phyloP scores from a whole-genome alignment of 1,140 invertebrate genomes.

The Macrosteles quadrilineatus region DNA sequence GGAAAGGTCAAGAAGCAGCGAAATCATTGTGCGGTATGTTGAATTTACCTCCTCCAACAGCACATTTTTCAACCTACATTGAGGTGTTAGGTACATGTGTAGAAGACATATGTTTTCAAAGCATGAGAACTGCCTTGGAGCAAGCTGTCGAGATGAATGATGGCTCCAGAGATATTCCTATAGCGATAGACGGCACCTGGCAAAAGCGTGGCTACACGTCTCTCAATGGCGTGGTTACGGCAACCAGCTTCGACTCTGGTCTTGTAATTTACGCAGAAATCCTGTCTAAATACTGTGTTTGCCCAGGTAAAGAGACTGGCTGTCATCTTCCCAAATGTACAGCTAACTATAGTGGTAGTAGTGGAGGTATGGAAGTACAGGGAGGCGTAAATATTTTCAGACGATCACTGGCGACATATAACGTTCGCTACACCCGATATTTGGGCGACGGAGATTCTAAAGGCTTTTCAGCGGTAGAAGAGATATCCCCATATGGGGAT shows the following conservation, averaged over 20 bases:
- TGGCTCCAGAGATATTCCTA: constrained; percentile 28
- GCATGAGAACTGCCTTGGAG: constrained; percentile 28
- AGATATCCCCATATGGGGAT: constrained; percentile 32
- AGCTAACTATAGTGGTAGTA: constrained; percentile 38
- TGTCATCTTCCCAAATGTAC: constrained; percentile 30
- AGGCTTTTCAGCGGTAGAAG: constrained; percentile 19
- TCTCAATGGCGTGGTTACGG: constrained; percentile 34
- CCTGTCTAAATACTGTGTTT: constrained; percentile 33
- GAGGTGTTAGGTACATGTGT: constrained; percentile 1
- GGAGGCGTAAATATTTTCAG: constrained; percentile 35
- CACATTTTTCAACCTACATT: not conserved
- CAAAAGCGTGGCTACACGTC: constrained; percentile 36
- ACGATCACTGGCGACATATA: constrained; percentile 32
- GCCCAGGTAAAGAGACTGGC: not conserved
- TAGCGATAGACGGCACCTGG: constrained; percentile 35
- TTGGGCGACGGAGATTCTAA: constrained; percentile 39
- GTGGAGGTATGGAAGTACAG: constrained; percentile 40
- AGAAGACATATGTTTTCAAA: not conserved
- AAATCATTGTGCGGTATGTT: constrained; percentile 23
- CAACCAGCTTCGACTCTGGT: constrained; percentile 32
- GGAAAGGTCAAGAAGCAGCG: constrained; percentile 20
- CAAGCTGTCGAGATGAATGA: constrained; percentile 31
- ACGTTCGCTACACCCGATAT: constrained; percentile 34
- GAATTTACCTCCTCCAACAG: constrained; percentile 13
- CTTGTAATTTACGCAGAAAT: constrained; percentile 34